Conservation (phyloP, 2,797 vertebrate species). For the Parauchenoglanis punctatus region DNA sequence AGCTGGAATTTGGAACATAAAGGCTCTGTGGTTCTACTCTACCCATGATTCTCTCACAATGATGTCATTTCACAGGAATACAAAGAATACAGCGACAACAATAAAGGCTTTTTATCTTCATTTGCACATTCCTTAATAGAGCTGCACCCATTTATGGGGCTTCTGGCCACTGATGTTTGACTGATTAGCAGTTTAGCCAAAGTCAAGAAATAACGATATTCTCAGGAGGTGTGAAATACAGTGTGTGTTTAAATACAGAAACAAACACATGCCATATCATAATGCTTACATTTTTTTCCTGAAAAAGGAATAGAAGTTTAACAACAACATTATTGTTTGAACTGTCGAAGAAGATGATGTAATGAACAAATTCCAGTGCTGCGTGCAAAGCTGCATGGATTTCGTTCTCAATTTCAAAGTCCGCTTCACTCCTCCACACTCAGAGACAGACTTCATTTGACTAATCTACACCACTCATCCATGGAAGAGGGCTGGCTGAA, state of each 20-base stretch:
- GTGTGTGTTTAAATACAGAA: background rate
- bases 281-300: background rate
- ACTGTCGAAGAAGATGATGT: conserved; percentile 6
- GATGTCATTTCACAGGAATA: conserved; percentile 20
- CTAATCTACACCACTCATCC: conserved; percentile 11
- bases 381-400: background rate
- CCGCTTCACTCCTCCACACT: conserved; percentile 7
- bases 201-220: background rate
- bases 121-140: conserved; percentile 33
- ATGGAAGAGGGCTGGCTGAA: conserved; percentile 2
- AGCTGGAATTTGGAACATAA: conserved; percentile 13
- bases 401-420: conserved; percentile 18
- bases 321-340: background rate
- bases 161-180: conserved; percentile 10
- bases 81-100: conserved; percentile 6
- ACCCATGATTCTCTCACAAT: conserved; percentile 1
- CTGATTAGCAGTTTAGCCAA: conserved; percentile 18
- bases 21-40: background rate
- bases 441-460: conserved; percentile 23
- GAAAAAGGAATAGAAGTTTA: conserved; percentile 1
- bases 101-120: conserved; percentile 31
- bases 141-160: conserved; percentile 30
- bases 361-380: conserved; percentile 1
- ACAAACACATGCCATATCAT: background rate
- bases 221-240: conserved; percentile 9